Conservation (phyloP, 1,140 invertebrate species). For the Liolophura sinensis region DNA sequence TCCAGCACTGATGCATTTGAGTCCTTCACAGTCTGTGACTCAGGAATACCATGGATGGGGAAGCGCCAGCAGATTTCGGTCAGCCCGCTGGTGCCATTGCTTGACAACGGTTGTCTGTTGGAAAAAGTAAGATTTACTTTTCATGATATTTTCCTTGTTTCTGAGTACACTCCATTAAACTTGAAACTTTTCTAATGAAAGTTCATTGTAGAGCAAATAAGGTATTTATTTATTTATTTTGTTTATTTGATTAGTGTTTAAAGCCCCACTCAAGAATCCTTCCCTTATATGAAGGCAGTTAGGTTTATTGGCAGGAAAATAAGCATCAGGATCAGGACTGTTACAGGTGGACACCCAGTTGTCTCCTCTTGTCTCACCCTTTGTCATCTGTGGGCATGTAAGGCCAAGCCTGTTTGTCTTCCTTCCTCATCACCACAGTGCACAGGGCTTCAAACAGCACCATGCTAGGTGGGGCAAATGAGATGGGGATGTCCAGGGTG, state of each 20-base stretch:
- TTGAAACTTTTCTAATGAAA: too few relatives aligned
- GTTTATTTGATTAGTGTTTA: too few relatives aligned
- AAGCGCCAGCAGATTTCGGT: slow-evolving; percentile 51
- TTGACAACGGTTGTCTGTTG: slow-evolving; percentile 28
- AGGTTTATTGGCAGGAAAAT: too few relatives aligned
- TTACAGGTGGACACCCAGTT: too few relatives aligned
- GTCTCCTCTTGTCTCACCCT: slow-evolving; percentile 23
- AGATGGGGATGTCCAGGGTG: slow-evolving; percentile 56
- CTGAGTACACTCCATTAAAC: too few relatives aligned
- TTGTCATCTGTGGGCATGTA: slow-evolving; percentile 34
- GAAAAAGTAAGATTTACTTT: neutral
- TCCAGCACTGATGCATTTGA: slow-evolving; percentile 33
- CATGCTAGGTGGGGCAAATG: slow-evolving; percentile 55
- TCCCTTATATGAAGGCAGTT: too few relatives aligned
- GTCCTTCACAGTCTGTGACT: slow-evolving; percentile 39
- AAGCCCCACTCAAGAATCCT: too few relatives aligned
- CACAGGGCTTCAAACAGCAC: slow-evolving; percentile 49
- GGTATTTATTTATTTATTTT: too few relatives aligned
- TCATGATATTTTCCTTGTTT: neutral
- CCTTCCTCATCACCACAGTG: slow-evolving; percentile 40
- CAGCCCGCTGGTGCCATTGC: slow-evolving; percentile 24
- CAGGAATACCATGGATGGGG: slow-evolving; percentile 52
- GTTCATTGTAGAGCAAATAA: too few relatives aligned
- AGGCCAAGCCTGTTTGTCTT: slow-evolving; percentile 44
- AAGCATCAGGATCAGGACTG: too few relatives aligned